A percentile compares a stretch with the other conserved stretches of the same genome.
These are phyloP conservation scores for Stenopsyche tienmushanensis DNA, from an alignment of 1,140 invertebrate species.

Conservation along the genomic window DNA sequence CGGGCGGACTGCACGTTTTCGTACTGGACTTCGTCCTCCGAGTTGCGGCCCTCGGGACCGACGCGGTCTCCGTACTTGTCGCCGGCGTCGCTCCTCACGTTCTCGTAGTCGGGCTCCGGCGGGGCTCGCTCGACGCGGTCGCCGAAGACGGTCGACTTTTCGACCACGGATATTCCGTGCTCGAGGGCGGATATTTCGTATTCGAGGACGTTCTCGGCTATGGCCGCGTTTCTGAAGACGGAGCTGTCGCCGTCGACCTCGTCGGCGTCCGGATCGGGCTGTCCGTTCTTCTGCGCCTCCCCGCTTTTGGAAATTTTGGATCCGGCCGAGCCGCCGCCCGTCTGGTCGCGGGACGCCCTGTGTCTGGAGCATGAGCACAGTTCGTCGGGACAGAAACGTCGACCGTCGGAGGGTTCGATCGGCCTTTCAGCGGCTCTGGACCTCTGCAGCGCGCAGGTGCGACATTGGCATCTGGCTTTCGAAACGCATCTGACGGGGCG, in stretches of 20 bases:
- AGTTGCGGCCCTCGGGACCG: conserved; percentile 55
- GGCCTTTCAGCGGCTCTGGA: neutral
- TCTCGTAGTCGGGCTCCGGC: conserved; percentile 51
- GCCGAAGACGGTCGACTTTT: conserved; percentile 45
- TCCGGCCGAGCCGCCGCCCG: neutral
- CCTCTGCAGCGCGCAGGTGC: neutral
- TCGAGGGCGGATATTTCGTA: conserved; percentile 43
- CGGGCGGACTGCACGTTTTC: conserved; percentile 54
- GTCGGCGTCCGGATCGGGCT: conserved; percentile 22
- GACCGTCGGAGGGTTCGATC: neutral
- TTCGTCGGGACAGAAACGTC: neutral
- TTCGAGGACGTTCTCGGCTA: conserved; percentile 32
- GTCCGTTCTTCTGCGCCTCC: neutral
- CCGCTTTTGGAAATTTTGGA: neutral
- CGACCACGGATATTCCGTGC: conserved; percentile 50
- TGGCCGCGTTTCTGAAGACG: conserved; percentile 25
- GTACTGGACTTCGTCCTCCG: conserved; percentile 55
- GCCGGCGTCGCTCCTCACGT: conserved; percentile 49
- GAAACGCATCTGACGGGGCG: neutral
- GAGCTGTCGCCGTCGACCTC: conserved; percentile 26
- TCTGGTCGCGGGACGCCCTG: neutral
- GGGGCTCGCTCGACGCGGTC: conserved; percentile 37
- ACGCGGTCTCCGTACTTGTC: conserved; percentile 54
- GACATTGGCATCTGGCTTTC: neutral
- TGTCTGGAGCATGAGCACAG: too few species aligned